These are phyloP conservation scores for Metopia argyrocephala DNA, from an alignment of 2,888 invertebrate species.

Conservation along the genomic window DNA sequence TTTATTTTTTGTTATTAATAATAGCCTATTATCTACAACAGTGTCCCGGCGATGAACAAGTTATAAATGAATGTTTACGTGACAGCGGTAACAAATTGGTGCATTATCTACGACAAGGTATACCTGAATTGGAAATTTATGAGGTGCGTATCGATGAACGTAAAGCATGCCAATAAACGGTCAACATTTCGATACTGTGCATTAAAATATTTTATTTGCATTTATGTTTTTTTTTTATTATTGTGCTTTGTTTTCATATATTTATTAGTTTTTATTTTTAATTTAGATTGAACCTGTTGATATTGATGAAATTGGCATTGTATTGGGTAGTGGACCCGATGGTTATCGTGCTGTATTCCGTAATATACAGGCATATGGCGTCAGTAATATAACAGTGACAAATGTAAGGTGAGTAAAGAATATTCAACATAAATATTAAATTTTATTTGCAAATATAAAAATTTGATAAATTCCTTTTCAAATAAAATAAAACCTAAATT, in stretches of 20 bases:
- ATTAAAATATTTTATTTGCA: background rate
- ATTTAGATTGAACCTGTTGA: constrained; percentile 86
- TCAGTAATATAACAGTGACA: constrained; percentile 88
- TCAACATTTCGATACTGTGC: background rate
- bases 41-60: constrained; percentile 85
- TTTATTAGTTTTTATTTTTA: background rate
- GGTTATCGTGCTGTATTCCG: constrained; percentile 90
- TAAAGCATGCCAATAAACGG: background rate
- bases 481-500: too few species aligned
- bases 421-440: too few species aligned
- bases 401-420: constrained; percentile 83
- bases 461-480: background rate
- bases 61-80: constrained; percentile 86
- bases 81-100: constrained; percentile 87
- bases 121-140: constrained; percentile 85
- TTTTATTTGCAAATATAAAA: background rate
- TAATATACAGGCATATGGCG: constrained; percentile 89
- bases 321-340: constrained; percentile 88
- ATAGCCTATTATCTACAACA: constrained; percentile 86
- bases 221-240: background rate
- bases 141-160: constrained; percentile 78
- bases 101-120: constrained; percentile 85
- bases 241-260: background rate
- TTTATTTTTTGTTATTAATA: constrained; percentile 27
- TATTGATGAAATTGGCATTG: constrained; percentile 90